These are phyloP conservation scores for fruit fly (Drosophila melanogaster) DNA, from an alignment of 1,140 invertebrate species.

Conservation along the genomic window Release_6_plus_ISO1_MT NT_033777.3:20606001-20606500, in stretches of 20 bases:
- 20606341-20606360: constrained; percentile 87
- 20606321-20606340: constrained; percentile 89
- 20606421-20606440: constrained; percentile 86
- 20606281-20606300: constrained; percentile 81
- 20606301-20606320: constrained; percentile 85
- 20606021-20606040: constrained; percentile 10
- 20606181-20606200: no score
- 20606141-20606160: background rate
- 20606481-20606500: constrained; percentile 88
- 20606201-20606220: no score
- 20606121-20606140: background rate
- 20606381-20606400: constrained; percentile 93
- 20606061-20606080: constrained; percentile 5
- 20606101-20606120: constrained; percentile 21
- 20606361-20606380: constrained; percentile 92
- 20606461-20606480: constrained; percentile 88
- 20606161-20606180: background rate
- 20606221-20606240: background rate
- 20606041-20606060: constrained; percentile 38
- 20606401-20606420: constrained; percentile 90
- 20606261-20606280: constrained; percentile 50
- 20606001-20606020: constrained; percentile 26
- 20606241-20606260: background rate
- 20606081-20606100: constrained; percentile 12
- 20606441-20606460: constrained; percentile 85